These are phyloP conservation scores for Hedya salicella DNA, from an alignment of 2,888 invertebrate genomes.

Conservation along the genomic window DNA sequence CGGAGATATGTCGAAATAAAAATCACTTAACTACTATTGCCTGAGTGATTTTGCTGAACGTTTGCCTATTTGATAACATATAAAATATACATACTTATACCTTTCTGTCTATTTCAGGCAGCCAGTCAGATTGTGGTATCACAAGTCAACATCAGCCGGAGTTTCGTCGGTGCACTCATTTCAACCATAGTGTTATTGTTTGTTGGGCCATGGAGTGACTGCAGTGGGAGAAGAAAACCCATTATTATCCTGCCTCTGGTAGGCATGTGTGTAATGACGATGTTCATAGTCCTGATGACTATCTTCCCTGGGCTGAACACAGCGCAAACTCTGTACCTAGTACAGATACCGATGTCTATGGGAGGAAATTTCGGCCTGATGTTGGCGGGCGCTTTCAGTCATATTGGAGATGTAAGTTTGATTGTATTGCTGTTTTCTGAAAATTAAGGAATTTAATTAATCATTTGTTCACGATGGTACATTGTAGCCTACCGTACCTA, in stretches of 20 bases:
- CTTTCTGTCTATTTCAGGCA: conserved; percentile 63
- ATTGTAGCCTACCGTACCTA: too few species aligned
- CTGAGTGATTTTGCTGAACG: too few species aligned
- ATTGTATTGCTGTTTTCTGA: too few species aligned
- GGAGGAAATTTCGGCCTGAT: conserved; percentile 89
- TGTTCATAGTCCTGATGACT: conserved; percentile 74
- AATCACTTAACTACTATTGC: too few species aligned
- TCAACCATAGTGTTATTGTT: conserved; percentile 86
- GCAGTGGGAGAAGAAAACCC: conserved; percentile 84
- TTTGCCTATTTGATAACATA: too few species aligned
- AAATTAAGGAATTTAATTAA: too few species aligned
- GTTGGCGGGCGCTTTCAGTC: conserved; percentile 91
- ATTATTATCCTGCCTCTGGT: conserved; percentile 82
- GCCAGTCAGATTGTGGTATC: conserved; percentile 86
- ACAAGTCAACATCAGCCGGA: conserved; percentile 87
- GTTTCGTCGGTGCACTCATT: conserved; percentile 80
- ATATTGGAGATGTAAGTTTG: conserved; percentile 90
- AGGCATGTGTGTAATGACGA: conserved; percentile 82
- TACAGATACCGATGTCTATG: conserved; percentile 87
- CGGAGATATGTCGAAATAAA: too few species aligned
- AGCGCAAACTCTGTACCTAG: conserved; percentile 72
- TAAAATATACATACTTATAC: too few species aligned
- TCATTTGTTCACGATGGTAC: too few species aligned
- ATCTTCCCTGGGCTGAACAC: conserved; percentile 75
- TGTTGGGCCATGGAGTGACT: conserved; percentile 87